Conservation (phyloP, 2,797 vertebrate species). For the Heteromormyrus szaboi region DNA sequence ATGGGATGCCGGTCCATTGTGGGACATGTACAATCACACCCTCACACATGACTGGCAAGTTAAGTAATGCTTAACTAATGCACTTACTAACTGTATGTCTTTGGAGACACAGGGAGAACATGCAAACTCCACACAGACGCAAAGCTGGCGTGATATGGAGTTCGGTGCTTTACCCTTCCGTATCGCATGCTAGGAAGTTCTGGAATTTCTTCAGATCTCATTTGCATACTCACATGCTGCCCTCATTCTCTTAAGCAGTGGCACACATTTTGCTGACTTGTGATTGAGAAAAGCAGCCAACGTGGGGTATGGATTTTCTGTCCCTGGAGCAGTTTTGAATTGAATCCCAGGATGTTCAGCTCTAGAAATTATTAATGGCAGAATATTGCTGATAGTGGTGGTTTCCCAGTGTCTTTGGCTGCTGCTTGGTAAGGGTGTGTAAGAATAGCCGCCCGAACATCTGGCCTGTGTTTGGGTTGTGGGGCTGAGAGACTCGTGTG, state of each 20-base stretch:
- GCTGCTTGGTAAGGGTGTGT: not conserved
- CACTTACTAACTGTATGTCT: not conserved
- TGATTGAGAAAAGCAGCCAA: not conserved
- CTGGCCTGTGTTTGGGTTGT: conserved; percentile 1
- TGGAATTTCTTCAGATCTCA: not conserved
- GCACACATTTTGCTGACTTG: not conserved
- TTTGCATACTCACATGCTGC: not conserved
- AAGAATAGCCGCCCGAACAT: conserved; percentile 5
- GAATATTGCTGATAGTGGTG: not conserved
- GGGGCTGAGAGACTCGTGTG: not conserved
- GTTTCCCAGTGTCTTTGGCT: not conserved
- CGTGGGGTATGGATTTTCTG: not conserved
- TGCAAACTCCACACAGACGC: not conserved
- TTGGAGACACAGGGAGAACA: not conserved
- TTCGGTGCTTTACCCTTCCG: not conserved
- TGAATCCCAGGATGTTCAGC: not conserved
- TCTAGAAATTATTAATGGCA: conserved; percentile 1
- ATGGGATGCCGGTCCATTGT: not conserved
- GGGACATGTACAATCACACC: not conserved
- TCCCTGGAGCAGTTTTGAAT: not conserved
- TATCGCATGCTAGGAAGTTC: not conserved
- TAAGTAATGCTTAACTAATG: not conserved
- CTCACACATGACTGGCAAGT: not conserved
- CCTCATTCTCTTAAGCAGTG: not conserved
- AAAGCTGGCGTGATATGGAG: not conserved